Base-by-base conservation (phyloP, 2,888 invertebrate genomes). In the Pseudoips prasinana region DNA sequence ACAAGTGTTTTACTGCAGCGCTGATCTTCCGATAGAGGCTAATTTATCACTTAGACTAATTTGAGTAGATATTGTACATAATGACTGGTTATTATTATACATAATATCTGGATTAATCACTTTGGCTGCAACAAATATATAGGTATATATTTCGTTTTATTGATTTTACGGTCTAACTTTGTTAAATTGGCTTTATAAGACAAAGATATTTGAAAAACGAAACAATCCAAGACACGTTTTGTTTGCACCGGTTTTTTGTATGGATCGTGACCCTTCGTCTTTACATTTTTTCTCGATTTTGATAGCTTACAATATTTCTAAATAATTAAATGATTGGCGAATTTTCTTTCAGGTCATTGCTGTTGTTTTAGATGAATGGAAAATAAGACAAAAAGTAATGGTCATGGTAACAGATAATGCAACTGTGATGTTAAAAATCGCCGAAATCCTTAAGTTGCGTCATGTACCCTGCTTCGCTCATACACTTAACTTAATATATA, bases 321-420 rank as follows among this genome's bases (percentile, higher is more conserved):
- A 20, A 20, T 20, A 20, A 20, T 20, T 20, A 20, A 20, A 20
- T 20, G 20, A 20, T 20, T 20, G 20, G 20, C 20, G 20, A 20
- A 23, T 23, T 23, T 23, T 23, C 8, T 29, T 29, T 20, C 29
- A 29, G 29, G 29, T 29, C 10, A 8, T 29, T 10, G 29, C 7
- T 10, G 7, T 2, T 5, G 10, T 29, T 22, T 22, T 29, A 22
- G 19, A 29, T 10, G 22, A 29, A 14, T 29, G 29, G 29, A 20
- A 29, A 4, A 6, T 6, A 7, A 6, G 22, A 7, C 8, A 22
- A 10, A 29, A 29, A 29, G 20, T 29, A 11, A 22, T 22, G n/a
- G 22, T n/a, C 10, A n/a, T 29, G 10, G 29, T 29, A 10, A 29
- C 29, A 7, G 29, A 29, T 14, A 29, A 29, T 22, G 29, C 29